phyloP scores from a whole-genome alignment of 2,113 vertebrate species.

The Nothobranchius furzeri region DNA sequence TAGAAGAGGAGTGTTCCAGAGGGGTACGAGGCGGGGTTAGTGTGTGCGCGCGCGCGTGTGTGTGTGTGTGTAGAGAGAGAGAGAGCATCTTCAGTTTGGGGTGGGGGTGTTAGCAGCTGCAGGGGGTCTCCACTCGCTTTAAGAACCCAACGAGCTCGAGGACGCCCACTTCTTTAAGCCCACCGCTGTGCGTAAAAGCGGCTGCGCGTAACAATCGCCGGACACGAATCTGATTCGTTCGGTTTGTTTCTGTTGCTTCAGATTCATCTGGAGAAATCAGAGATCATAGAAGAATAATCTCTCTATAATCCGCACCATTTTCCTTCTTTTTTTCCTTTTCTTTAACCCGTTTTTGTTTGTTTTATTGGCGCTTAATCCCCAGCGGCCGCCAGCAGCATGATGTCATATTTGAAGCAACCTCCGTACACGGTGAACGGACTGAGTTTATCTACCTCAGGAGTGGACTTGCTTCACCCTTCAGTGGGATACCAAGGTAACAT shows the following conservation, averaged over 20 bases:
- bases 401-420: conserved; percentile 99
- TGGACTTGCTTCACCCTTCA: conserved; percentile 97
- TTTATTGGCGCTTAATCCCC: conserved; percentile 44
- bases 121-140: conserved; percentile 79
- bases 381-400: conserved; percentile 93
- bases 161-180: conserved; percentile 70
- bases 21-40: conserved; percentile 51
- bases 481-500: conserved; percentile 95
- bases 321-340: conserved; percentile 7
- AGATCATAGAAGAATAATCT: conserved; percentile 43
- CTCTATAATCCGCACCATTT: conserved; percentile 6
- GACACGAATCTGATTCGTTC: not conserved
- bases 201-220: conserved; percentile 45
- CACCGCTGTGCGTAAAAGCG: conserved; percentile 60
- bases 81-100: conserved; percentile 74
- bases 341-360: too few species aligned
- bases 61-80: too few species aligned
- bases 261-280: conserved; percentile 20
- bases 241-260: conserved; percentile 8
- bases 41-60: conserved; percentile 56
- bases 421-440: conserved; percentile 98
- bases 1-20: conserved; percentile 51
- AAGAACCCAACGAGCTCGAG: conserved; percentile 74
- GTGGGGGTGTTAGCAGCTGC: conserved; percentile 59
- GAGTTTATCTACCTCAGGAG: conserved; percentile 94